Conservation (phyloP, 2,797 vertebrate species). For the Peromyscus eremicus region DNA sequence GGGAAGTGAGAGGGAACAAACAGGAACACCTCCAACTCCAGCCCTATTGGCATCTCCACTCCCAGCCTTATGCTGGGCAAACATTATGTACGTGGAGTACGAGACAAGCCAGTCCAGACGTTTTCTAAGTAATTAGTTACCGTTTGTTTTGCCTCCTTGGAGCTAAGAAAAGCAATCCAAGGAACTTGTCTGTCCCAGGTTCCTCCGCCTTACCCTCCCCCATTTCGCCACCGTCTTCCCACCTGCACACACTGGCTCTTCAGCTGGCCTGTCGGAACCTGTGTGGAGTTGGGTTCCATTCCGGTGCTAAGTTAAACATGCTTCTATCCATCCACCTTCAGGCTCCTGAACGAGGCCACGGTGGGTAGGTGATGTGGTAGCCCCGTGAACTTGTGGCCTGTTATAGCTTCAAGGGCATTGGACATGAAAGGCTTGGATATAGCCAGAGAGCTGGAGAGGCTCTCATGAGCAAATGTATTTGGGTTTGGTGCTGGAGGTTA, state of each 20-base stretch:
- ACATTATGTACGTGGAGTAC: not conserved
- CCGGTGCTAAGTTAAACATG: not conserved
- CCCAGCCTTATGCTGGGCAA: not conserved
- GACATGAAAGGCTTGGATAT: not conserved
- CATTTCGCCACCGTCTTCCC: not conserved
- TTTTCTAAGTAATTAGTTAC: slow-evolving; percentile 4
- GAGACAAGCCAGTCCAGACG: not conserved
- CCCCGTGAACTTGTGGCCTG: not conserved
- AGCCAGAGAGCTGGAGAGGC: not conserved
- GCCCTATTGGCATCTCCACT: rapidly evolving
- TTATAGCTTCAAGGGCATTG: not conserved
- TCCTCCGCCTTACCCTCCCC: not conserved
- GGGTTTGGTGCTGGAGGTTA: not conserved
- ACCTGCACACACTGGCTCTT: no score
- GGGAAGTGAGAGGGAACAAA: not conserved
- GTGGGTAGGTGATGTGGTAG: not conserved
- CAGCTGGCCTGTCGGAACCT: not conserved
- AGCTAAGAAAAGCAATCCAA: not conserved
- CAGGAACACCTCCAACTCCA: not conserved
- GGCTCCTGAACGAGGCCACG: not conserved
- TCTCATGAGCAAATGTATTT: not conserved
- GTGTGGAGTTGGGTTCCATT: not conserved
- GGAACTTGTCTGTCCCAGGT: not conserved
- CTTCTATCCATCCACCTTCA: not conserved
- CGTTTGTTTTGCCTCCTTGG: not conserved